Percentiles rank a stretch among this genome's conserved stretches.
phyloP scores from a whole-genome alignment of 2,797 vertebrate species.

The Sarcoramphus papa region DNA sequence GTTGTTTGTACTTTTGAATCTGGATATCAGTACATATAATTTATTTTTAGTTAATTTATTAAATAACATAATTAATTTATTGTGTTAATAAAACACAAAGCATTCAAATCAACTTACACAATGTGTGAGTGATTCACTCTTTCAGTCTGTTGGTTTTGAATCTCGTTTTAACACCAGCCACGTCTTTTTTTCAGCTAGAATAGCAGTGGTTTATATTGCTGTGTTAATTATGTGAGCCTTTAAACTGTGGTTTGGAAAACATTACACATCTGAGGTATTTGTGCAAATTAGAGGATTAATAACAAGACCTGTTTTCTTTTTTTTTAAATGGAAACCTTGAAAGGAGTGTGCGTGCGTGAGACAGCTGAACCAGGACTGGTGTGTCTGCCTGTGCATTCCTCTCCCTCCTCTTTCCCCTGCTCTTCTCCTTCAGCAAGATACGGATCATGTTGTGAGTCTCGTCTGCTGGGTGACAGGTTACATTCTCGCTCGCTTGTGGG shows the following conservation, averaged over 20 bases:
- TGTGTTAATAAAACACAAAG: neutral
- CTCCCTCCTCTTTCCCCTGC: neutral
- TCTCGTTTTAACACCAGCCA: neutral
- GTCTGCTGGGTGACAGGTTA: neutral
- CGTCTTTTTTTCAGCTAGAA: neutral
- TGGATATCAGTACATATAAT: neutral
- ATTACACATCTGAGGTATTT: slow-evolving; percentile 9
- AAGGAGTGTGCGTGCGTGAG: neutral
- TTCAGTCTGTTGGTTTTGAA: neutral
- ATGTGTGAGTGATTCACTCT: neutral
- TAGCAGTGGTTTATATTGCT: neutral
- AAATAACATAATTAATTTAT: neutral
- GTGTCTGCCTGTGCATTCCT: neutral
- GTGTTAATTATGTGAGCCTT: slow-evolving; percentile 24
- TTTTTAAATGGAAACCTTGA: neutral
- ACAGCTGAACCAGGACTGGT: neutral
- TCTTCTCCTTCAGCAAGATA: neutral
- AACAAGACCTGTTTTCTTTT: neutral
- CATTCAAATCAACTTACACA: neutral
- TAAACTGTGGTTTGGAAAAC: slow-evolving; percentile 48
- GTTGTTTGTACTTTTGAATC: neutral
- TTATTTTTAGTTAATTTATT: neutral
- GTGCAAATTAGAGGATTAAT: slow-evolving; percentile 47
- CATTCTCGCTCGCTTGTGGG: fast-evolving
- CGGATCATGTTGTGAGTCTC: fast-evolving